phyloP scores from a whole-genome alignment of 2,888 invertebrate species.

The Archips xylosteana region DNA sequence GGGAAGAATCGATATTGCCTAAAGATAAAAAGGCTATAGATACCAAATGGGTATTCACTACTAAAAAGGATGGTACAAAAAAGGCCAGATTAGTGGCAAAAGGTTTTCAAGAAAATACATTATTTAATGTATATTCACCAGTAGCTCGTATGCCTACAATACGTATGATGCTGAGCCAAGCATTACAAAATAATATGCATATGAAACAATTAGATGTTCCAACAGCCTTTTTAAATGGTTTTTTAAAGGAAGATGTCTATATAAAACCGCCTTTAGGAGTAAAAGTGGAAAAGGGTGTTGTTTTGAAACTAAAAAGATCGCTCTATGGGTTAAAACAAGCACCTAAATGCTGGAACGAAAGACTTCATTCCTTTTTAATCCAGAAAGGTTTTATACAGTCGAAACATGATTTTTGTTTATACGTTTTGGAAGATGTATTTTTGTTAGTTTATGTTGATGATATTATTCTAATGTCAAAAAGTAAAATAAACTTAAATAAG shows the following conservation, averaged over 20 bases:
- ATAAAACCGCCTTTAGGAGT: not conserved
- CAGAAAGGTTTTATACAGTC: not conserved
- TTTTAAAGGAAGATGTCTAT: not conserved
- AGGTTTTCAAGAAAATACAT: not conserved
- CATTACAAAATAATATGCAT: not conserved
- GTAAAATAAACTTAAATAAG: not conserved
- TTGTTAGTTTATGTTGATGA: not conserved
- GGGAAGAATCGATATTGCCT: not conserved
- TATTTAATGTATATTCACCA: not conserved
- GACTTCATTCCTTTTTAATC: not conserved
- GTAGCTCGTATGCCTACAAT: not conserved
- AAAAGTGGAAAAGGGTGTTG: not conserved
- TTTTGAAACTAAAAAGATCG: not conserved
- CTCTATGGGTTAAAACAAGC: slow-evolving; percentile 44
- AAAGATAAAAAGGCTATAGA: not conserved
- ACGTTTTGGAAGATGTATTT: not conserved
- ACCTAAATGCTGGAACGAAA: not conserved
- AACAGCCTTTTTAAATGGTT: not conserved
- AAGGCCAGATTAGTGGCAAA: not conserved
- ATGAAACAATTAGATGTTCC: not conserved
- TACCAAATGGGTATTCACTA: not conserved
- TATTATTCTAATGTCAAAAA: not conserved
- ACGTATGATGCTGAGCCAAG: not conserved
- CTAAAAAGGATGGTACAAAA: not conserved
- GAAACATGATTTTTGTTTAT: not conserved